Conservation (phyloP, 2,113 vertebrate genomes). For the Mugil cephalus region DNA sequence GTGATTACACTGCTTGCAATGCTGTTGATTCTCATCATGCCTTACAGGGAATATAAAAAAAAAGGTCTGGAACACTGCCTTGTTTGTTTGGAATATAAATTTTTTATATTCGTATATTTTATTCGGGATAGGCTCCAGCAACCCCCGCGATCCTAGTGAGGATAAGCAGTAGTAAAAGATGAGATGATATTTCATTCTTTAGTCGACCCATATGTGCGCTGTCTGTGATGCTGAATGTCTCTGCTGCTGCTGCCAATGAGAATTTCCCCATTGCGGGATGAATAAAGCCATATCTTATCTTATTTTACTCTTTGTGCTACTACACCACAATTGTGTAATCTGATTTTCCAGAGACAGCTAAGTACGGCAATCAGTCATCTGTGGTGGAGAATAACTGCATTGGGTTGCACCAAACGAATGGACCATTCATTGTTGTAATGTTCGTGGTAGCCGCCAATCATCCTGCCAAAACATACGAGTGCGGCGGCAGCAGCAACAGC, state of each 20-base stretch:
- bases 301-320: background rate
- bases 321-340: background rate
- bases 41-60: background rate
- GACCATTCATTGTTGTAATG: background rate
- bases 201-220: too few species aligned
- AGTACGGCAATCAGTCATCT: background rate
- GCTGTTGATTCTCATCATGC: background rate
- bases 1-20: background rate
- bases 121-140: too few species aligned
- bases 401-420: background rate
- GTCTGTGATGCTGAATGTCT: too few species aligned
- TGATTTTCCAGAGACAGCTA: background rate
- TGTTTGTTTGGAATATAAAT: too few species aligned
- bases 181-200: too few species aligned
- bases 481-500: constrained; percentile 10
- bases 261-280: too few species aligned
- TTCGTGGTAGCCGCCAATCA: background rate
- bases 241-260: too few species aligned
- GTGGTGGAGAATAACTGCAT: background rate
- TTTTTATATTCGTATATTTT: too few species aligned
- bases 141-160: too few species aligned
- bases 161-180: too few species aligned
- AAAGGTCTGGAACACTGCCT: too few species aligned
- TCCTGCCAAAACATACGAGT: constrained; percentile 5
- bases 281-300: too few species aligned